A percentile compares a stretch with the other conserved stretches of the same genome.
Conservation (phyloP, 1,140 invertebrate genomes). For the Aphaenogaster floridana region DNA sequence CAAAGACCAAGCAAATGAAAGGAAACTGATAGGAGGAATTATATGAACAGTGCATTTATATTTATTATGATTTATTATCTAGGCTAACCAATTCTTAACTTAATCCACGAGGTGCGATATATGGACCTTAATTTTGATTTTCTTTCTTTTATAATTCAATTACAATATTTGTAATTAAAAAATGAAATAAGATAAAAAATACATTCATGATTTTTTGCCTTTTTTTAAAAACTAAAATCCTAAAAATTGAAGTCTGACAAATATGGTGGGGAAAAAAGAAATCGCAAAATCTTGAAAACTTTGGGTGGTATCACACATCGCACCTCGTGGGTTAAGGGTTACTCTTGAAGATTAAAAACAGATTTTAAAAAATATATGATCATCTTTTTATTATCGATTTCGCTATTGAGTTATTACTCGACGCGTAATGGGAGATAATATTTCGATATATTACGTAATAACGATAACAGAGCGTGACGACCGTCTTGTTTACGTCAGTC, state of each 20-base stretch:
- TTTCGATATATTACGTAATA: not conserved
- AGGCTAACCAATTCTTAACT: not conserved
- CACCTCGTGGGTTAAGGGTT: too few relatives aligned
- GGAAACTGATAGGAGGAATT: not conserved
- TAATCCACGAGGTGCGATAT: too few relatives aligned
- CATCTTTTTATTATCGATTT: not conserved
- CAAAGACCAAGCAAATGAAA: not conserved
- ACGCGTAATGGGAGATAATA: not conserved
- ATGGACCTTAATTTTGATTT: too few relatives aligned
- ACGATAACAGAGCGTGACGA: not conserved
- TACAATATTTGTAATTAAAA: too few relatives aligned
- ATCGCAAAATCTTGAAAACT: too few relatives aligned
- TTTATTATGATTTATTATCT: not conserved
- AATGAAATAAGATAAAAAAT: too few relatives aligned
- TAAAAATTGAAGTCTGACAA: too few relatives aligned
- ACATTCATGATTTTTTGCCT: too few relatives aligned
- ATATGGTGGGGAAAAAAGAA: too few relatives aligned
- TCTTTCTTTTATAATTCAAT: too few relatives aligned
- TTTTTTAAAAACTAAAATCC: too few relatives aligned
- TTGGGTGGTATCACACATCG: too few relatives aligned
- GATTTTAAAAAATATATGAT: not conserved
- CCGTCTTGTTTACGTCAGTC: not conserved
- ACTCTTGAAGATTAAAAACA: not conserved
- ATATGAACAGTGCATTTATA: not conserved
- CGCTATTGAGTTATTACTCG: not conserved